Evolutionary conservation across 2,113 vertebrate genomes (phyloP).

Genomic region (Dipodomys stephensi): DNA sequence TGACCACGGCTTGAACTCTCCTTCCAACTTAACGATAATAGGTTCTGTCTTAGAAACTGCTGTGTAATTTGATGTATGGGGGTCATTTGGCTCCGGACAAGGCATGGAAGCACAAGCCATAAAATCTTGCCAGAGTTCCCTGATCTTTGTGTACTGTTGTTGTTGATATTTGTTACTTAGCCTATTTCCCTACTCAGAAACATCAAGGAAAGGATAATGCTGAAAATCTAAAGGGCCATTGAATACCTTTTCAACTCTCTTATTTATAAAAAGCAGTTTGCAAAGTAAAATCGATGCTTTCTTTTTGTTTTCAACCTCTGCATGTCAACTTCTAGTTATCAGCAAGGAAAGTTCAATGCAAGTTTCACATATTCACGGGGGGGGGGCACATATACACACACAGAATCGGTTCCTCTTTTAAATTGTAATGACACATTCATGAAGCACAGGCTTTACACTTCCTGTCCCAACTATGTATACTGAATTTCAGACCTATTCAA

Average conservation of each 20-base stretch:
- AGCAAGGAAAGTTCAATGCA: constrained; percentile 69
- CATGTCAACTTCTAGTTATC: constrained; percentile 50
- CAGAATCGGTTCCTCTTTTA: constrained; percentile 45
- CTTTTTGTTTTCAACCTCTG: constrained; percentile 54
- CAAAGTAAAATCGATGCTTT: constrained; percentile 68
- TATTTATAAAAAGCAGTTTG: constrained; percentile 58
- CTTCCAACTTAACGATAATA: constrained; percentile 95
- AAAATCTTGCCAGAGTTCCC: constrained; percentile 85
- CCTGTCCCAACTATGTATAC: constrained; percentile 66
- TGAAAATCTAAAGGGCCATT: constrained; percentile 64
- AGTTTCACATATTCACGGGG: constrained; percentile 15
- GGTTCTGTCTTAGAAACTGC: constrained; percentile 93
- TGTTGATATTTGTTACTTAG: constrained; percentile 77
- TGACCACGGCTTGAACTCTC: constrained; percentile 94
- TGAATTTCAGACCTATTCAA: constrained; percentile 80
- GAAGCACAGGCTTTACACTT: constrained; percentile 79
- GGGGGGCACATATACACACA: not conserved
- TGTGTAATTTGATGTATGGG: constrained; percentile 95
- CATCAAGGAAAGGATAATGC: constrained; percentile 72
- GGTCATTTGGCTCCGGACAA: constrained; percentile 92
- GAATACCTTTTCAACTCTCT: constrained; percentile 53
- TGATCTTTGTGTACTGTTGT: constrained; percentile 75
- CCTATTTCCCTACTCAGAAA: constrained; percentile 85
- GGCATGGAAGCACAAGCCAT: constrained; percentile 88
- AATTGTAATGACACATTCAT: constrained; percentile 74